Conservation (phyloP, 2,797 vertebrate genomes). For the Sandelia bainsii region DNA sequence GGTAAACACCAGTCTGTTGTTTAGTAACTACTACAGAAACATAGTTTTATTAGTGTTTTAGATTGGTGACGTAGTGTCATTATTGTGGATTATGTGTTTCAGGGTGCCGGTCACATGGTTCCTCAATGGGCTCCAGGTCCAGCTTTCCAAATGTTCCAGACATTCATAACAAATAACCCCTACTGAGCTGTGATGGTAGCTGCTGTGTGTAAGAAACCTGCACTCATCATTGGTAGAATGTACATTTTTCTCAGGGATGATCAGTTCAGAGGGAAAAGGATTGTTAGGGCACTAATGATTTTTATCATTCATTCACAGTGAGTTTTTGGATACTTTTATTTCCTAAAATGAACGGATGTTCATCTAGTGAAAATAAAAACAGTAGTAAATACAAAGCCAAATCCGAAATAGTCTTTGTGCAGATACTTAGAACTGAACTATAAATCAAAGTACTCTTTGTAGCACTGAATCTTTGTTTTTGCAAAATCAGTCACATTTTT, state of each 20-base stretch:
- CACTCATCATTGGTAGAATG: conserved; percentile 19
- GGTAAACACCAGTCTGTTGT: conserved; percentile 61
- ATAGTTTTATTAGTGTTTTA: not conserved
- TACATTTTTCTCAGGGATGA: conserved; percentile 63
- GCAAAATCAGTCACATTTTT: not conserved
- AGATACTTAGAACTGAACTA: not conserved
- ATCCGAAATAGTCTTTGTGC: not conserved
- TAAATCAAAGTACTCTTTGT: not conserved
- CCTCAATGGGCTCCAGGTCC: conserved; percentile 87
- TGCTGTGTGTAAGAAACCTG: not conserved
- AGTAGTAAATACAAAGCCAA: not conserved
- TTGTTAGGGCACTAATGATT: not conserved
- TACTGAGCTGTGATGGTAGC: conserved; percentile 67
- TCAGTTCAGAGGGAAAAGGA: conserved; percentile 24
- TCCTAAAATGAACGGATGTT: not conserved
- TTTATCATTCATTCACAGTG: not conserved
- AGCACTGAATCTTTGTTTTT: not conserved
- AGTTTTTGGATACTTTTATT: not conserved
- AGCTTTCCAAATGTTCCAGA: conserved; percentile 84
- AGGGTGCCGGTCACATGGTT: conserved; percentile 89
- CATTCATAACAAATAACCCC: conserved; percentile 77
- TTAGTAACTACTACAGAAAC: not conserved
- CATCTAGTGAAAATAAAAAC: too few species aligned
- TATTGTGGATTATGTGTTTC: conserved; percentile 42
- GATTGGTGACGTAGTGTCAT: not conserved